Base-by-base conservation (phyloP, 2,888 invertebrate genomes). In the Leptopterna dolabrata region DNA sequence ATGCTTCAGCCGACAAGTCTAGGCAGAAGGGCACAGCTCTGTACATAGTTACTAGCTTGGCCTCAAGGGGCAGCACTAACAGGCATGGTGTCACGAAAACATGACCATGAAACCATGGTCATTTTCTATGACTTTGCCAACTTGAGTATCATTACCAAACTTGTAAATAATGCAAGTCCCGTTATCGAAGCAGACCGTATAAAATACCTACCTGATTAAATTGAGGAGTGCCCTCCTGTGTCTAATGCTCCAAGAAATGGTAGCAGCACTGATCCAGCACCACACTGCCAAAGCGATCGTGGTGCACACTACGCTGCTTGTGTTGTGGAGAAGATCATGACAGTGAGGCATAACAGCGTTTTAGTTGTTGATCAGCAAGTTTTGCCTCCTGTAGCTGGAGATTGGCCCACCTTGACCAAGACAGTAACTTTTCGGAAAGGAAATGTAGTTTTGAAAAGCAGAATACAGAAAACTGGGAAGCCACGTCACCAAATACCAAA, bases 131-230 rank as follows among this genome's bases (percentile, higher is more conserved):
- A 97, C 91, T 99, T 99, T 93, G 98, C 96, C 90, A 93, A 94
- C n/a, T 93, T 95, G 76, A 97, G 98, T 90, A 96, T 98, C 89
- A 92, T 97, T 88, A 96, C 97, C 0, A 99, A 99, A 92, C 86
- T 88, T 13, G 30, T 78, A 19, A 89, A 87, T 13, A 96, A 96
- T 91, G 95, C 96, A 90, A 92, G 96, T 88, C 97, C 98, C 0
- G 97, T 99, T 0, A 92, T 99, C 43, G 98, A 98, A 92, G 98
- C 99, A 0, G 99, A 99, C 92, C 96, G 97, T 2, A 95, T 99
- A 85, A 99, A 99, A 92, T 99, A 97, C n/a, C n/a, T n/a, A n/a
- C 91, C 92, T 99, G 13, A 98, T 99, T 95, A 97, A 97, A 7
- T 99, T 99, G 92, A 94, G 99, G 88, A 96, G 96, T 87, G 94